A percentile compares a stretch with the other conserved stretches of the same genome.
phyloP scores from a whole-genome alignment of 2,888 invertebrate genomes.

The Habroteleia sp. region DNA sequence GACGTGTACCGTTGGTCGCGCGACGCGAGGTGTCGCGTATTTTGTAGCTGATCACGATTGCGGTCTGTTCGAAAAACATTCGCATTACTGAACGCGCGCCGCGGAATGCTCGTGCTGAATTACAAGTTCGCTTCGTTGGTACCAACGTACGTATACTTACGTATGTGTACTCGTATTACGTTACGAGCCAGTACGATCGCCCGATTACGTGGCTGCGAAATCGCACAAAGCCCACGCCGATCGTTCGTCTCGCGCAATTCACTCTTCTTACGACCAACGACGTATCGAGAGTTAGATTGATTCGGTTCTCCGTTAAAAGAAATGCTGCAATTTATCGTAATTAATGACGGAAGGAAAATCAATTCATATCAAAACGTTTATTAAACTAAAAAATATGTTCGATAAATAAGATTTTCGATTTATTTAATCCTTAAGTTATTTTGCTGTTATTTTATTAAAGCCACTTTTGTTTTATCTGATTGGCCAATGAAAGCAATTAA shows the following conservation, averaged over 20 bases:
- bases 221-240: constrained; percentile 39
- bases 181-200: constrained; percentile 50
- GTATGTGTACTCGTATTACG: constrained; percentile 51
- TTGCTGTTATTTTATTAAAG: too few relatives aligned
- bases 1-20: constrained; percentile 51
- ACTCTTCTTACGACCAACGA: too few relatives aligned
- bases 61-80: constrained; percentile 50
- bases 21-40: constrained; percentile 60
- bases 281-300: constrained; percentile 34
- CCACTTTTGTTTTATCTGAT: too few relatives aligned
- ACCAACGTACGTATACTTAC: constrained; percentile 35
- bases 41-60: constrained; percentile 55
- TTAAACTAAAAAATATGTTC: too few relatives aligned
- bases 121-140: constrained; percentile 49
- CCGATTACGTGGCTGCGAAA: constrained; percentile 59
- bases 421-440: too few relatives aligned
- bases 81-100: constrained; percentile 49
- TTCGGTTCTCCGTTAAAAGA: constrained; percentile 6
- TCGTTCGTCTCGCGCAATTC: constrained; percentile 38
- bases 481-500: too few relatives aligned
- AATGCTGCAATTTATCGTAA: constrained; percentile 8
- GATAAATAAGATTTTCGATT: too few relatives aligned
- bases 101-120: constrained; percentile 54
- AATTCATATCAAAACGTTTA: too few relatives aligned
- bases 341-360: too few relatives aligned